phyloP scores from a whole-genome alignment of 2,888 invertebrate genomes.

The Adineta ricciae region DNA sequence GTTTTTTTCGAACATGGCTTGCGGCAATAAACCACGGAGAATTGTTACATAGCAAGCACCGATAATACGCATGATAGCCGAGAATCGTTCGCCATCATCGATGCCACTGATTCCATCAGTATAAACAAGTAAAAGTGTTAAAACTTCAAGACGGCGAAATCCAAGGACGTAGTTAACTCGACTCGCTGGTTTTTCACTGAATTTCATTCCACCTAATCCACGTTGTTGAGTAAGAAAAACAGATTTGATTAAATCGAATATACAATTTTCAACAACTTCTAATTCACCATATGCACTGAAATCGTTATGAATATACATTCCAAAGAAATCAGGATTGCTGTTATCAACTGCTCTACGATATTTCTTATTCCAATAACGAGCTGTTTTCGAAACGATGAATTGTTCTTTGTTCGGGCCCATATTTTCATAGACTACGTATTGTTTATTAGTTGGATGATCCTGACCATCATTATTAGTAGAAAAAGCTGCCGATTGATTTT shows the following conservation, averaged over 20 bases:
- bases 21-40: neutral
- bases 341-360: neutral
- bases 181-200: neutral
- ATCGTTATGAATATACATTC: neutral
- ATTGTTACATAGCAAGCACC: slow-evolving; percentile 19
- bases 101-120: neutral
- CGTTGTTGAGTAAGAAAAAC: neutral
- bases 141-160: slow-evolving; percentile 12
- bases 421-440: slow-evolving; percentile 14
- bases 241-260: neutral
- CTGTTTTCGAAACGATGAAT: neutral
- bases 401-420: neutral
- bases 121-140: neutral
- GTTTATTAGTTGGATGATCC: neutral
- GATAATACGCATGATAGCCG: neutral
- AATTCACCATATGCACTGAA: neutral
- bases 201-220: neutral
- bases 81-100: slow-evolving; percentile 8
- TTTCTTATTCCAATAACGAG: neutral
- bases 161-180: neutral
- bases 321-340: neutral
- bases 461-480: neutral
- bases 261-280: slow-evolving; percentile 15
- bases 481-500: no score
- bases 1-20: neutral